phyloP scores from a whole-genome alignment of 2,888 invertebrate genomes.

The Eulithis testata region DNA sequence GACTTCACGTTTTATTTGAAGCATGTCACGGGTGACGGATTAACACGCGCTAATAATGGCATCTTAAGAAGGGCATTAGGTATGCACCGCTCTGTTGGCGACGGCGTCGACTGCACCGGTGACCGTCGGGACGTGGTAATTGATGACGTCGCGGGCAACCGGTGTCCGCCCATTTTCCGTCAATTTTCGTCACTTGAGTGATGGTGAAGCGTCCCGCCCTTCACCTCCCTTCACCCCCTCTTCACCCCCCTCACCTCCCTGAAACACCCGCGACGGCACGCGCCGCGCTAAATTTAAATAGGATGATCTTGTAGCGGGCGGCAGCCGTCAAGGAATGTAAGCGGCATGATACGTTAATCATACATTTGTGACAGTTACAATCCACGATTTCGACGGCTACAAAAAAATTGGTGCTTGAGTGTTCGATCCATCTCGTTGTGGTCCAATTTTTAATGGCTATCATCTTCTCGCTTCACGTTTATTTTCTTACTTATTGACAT shows the following conservation, averaged over 20 bases:
- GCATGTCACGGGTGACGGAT: slow-evolving; percentile 44
- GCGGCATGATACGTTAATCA: slow-evolving; percentile 78
- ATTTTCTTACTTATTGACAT: slow-evolving; percentile 2
- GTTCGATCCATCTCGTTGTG: slow-evolving; percentile 42
- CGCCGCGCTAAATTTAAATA: slow-evolving; percentile 81
- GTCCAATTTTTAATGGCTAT: slow-evolving; percentile 35
- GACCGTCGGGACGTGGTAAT: slow-evolving; percentile 81
- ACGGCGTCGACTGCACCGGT: slow-evolving; percentile 66
- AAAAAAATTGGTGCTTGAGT: slow-evolving; percentile 56
- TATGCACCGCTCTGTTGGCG: slow-evolving; percentile 67
- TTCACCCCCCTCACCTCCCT: slow-evolving; percentile 37
- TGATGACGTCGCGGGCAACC: slow-evolving; percentile 83
- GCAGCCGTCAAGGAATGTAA: slow-evolving; percentile 74
- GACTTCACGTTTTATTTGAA: slow-evolving; percentile 32
- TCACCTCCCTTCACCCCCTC: slow-evolving; percentile 45
- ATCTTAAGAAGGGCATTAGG: slow-evolving; percentile 70
- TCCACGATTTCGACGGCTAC: slow-evolving; percentile 64
- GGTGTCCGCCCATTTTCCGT: slow-evolving; percentile 85
- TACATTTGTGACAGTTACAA: slow-evolving; percentile 80
- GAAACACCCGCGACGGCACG: slow-evolving; percentile 70
- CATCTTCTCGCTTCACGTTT: slow-evolving; percentile 11
- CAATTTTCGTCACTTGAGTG: slow-evolving; percentile 85
- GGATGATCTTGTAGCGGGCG: slow-evolving; percentile 82
- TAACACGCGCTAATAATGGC: slow-evolving; percentile 63
- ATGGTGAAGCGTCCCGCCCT: slow-evolving; percentile 81